Evolutionary conservation across 35 echinoderm and acorn worm species (phyloP).

Genomic region (Ophiothrix spiculata): DNA sequence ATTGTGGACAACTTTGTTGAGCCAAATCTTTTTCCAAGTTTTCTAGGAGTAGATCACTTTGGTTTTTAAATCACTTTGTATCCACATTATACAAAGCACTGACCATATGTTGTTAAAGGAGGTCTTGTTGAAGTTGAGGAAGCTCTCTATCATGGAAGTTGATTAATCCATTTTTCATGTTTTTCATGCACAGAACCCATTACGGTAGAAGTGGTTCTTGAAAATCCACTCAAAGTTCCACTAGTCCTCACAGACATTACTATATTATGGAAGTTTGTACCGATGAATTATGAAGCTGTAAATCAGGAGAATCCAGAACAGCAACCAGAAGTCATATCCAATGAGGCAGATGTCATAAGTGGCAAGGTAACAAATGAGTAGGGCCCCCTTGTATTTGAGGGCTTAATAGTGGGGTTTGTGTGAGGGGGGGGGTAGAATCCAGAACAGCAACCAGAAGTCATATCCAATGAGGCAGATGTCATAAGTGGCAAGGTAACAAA

Average conservation of each 20-base stretch:
- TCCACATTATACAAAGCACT: too few relatives aligned
- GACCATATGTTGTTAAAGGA: too few relatives aligned
- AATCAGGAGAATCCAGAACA: slow-evolving; percentile 94
- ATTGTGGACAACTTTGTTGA: too few relatives aligned
- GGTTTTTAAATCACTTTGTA: too few relatives aligned
- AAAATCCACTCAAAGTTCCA: slow-evolving; percentile 87
- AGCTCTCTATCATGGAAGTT: too few relatives aligned
- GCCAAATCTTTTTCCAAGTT: too few relatives aligned
- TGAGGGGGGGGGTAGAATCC: too few relatives aligned
- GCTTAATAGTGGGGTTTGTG: not conserved
- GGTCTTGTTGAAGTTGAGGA: too few relatives aligned
- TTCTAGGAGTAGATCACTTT: too few relatives aligned
- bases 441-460: slow-evolving; percentile 62
- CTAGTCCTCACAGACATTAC: slow-evolving; percentile 64
- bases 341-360: slow-evolving; percentile 49
- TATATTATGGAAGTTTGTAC: slow-evolving; percentile 87
- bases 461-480: slow-evolving; percentile 74
- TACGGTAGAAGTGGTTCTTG: slow-evolving; percentile 79
- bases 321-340: slow-evolving; percentile 63
- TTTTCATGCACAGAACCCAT: slow-evolving; percentile 63
- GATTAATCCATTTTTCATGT: not conserved
- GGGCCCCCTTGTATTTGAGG: not conserved
- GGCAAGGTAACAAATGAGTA: slow-evolving; percentile 12
- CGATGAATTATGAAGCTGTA: slow-evolving; percentile 58
- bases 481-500: slow-evolving; percentile 19